Evolutionary conservation across 2,888 invertebrate genomes (phyloP), one percentile per base, ranked within the genome.

Genomic region (Gonocerus acuteangulatus): DNA sequence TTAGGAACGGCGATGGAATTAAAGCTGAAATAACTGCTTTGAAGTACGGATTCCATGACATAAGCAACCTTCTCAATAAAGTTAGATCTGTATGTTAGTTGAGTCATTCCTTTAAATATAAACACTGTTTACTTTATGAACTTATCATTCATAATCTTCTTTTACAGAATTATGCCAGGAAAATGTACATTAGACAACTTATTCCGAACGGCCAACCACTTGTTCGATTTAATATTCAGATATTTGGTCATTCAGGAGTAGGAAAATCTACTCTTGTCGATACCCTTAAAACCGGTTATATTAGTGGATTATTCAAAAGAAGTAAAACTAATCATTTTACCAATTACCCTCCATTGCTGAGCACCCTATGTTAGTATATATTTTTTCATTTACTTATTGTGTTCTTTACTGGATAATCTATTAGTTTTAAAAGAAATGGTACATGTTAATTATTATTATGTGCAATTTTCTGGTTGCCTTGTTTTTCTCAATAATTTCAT

Each of bases 1-100:
- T 80, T 63, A 79, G 80, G 52, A 84, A 84, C 72, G 78, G 79
- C 69, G 84, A 85, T 71, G 86, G 86, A 56, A 82, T 87, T 57
- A 80, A 84, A 48, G 85, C 87, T 2, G 87, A 87, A 70, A 84
- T 87, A 42, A 83, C 86, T 67, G 87, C 87, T n/a, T 75, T 87
- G 57, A 85, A 86, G 69, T 81, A 86, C 70, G 86, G 86, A 18
- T 81, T 83, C 72, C 80, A 81, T 62, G 80, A 83, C 64, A 84
- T 86, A 60, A 84, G 84, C 16, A 82, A 82, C 66, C 74, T 88
- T 36, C 74, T 88, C 65, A 82, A 82, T 71, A 80, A 79, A 70
- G 73, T 87, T 47, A 79, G 82, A 74, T 77, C 80, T 72, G 77
- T 83, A 75, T 73, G 80, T 76, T 72, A 72, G 66, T 68, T 73